A percentile compares a stretch with the other conserved stretches of the same genome.
Conservation (phyloP, 1,140 invertebrate species). For the Orchestia grillus region DNA sequence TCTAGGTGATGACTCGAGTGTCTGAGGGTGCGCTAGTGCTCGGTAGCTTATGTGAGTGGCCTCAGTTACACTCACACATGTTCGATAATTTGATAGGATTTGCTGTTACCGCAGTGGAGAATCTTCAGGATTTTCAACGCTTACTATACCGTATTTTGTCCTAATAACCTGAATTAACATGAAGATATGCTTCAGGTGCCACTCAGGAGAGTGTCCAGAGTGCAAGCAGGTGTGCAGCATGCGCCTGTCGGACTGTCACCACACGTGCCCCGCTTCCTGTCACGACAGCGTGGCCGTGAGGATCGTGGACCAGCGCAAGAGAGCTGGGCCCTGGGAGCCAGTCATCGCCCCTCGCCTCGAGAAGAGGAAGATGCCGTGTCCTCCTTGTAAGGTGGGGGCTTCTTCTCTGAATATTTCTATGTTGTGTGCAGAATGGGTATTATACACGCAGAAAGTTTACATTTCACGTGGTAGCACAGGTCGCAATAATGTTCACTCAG, state of each 20-base stretch:
- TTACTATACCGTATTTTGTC: too few species aligned
- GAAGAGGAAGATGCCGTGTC: slow-evolving; percentile 76
- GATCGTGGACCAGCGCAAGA: slow-evolving; percentile 74
- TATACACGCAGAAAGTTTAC: too few species aligned
- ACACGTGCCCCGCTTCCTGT: slow-evolving; percentile 82
- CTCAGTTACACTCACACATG: too few species aligned
- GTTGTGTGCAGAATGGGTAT: background rate
- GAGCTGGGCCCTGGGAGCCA: slow-evolving; percentile 83
- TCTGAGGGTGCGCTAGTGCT: too few species aligned
- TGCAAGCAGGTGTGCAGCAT: slow-evolving; percentile 83
- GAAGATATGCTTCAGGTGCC: slow-evolving; percentile 79
- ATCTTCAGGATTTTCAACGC: too few species aligned
- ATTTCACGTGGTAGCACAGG: too few species aligned
- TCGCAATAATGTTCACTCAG: too few species aligned
- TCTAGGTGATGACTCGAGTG: too few species aligned
- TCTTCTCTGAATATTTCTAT: background rate
- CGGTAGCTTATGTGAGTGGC: too few species aligned
- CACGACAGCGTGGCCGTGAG: slow-evolving; percentile 83
- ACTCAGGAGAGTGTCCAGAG: slow-evolving; percentile 88
- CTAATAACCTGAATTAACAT: too few species aligned
- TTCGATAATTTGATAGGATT: too few species aligned
- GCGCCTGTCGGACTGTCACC: slow-evolving; percentile 77
- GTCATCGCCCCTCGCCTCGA: slow-evolving; percentile 74
- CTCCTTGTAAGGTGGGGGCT: slow-evolving; percentile 75
- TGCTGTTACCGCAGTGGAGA: too few species aligned